Conservation (phyloP, 2,888 invertebrate species). For the Rhagophthalmus giganteus region DNA sequence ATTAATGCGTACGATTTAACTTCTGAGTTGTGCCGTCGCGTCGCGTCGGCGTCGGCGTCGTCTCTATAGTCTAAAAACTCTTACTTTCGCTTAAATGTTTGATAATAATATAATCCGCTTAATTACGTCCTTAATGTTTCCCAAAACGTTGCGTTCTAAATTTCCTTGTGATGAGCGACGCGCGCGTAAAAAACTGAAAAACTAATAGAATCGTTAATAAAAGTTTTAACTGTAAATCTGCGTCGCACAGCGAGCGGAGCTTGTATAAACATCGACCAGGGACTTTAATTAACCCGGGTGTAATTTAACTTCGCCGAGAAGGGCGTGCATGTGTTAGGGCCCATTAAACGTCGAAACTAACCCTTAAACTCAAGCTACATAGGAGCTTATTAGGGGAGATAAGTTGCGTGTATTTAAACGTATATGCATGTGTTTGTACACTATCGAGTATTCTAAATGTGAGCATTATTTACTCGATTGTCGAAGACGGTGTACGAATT, state of each 20-base stretch:
- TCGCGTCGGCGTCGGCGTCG: too few species aligned
- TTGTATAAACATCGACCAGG: constrained; percentile 45
- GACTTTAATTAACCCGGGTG: constrained; percentile 49
- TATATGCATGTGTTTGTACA: too few species aligned
- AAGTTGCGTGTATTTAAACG: not conserved
- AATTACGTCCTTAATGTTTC: too few species aligned
- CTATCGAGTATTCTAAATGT: too few species aligned
- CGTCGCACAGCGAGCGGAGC: constrained; percentile 25
- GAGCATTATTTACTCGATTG: too few species aligned
- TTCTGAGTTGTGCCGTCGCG: too few species aligned
- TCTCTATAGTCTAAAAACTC: too few species aligned
- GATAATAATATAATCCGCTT: too few species aligned
- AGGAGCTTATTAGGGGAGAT: not conserved
- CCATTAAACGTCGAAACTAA: constrained; percentile 37
- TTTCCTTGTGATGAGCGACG: not conserved
- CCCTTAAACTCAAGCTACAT: constrained; percentile 25
- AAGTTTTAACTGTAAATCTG: constrained; percentile 29
- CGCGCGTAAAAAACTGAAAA: constrained; percentile 8
- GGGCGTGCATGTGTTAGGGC: constrained; percentile 40
- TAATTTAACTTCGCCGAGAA: constrained; percentile 44
- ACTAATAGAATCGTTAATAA: constrained; percentile 24
- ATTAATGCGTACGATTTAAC: too few species aligned
- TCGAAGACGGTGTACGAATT: too few species aligned
- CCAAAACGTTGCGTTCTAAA: too few species aligned
- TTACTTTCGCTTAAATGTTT: too few species aligned